These are phyloP conservation scores for Peromyscus aztecus DNA, from an alignment of 2,797 vertebrate species.

Conservation along the genomic window DNA sequence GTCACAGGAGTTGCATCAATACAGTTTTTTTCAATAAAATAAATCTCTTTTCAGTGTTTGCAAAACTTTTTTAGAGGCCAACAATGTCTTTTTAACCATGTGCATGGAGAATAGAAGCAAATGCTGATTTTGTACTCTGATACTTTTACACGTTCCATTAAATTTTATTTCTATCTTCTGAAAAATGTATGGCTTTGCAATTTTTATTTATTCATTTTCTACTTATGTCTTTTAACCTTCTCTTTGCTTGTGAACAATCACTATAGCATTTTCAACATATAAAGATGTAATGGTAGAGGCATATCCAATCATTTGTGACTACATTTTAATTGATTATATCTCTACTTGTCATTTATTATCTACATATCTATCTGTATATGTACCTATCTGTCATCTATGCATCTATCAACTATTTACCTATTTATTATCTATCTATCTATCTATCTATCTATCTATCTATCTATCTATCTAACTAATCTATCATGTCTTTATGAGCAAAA, in stretches of 20 bases:
- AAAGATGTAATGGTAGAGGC: neutral
- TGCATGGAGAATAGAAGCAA: neutral
- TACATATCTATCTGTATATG: neutral
- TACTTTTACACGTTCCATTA: neutral
- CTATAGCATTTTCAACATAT: neutral
- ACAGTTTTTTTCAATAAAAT: neutral
- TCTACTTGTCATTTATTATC: neutral
- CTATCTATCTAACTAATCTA: neutral
- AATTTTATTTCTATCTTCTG: constrained; percentile 38
- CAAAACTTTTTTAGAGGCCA: neutral
- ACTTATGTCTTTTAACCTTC: neutral
- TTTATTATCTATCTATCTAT: neutral
- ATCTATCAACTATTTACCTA: too few relatives aligned
- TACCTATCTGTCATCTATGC: neutral
- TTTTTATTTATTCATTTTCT: neutral
- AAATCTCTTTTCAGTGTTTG: neutral
- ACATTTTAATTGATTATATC: neutral
- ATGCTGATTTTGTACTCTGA: neutral
- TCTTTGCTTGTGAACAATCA: neutral
- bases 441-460: neutral
- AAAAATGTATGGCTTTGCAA: neutral
- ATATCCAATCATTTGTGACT: neutral
- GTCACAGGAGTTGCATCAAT: neutral
- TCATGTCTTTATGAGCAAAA: neutral
- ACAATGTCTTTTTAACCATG: neutral